phyloP scores from a whole-genome alignment of 2,113 vertebrate genomes.

The Menidia beryllina region DNA sequence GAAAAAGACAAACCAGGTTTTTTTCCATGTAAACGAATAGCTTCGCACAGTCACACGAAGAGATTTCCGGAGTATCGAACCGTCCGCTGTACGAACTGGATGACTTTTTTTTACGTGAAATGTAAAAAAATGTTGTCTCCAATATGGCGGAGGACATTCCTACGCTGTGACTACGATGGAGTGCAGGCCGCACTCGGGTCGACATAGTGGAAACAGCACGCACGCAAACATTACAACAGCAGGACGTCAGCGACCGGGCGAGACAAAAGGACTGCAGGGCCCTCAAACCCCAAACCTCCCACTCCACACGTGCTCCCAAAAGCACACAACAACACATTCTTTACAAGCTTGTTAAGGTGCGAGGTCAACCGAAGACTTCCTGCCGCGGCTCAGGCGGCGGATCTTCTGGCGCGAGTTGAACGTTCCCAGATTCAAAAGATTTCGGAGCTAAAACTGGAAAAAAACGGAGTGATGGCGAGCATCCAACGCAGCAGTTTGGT shows the following conservation, averaged over 20 bases:
- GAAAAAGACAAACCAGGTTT: conserved; percentile 4
- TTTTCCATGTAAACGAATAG: neutral
- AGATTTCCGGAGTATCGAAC: neutral
- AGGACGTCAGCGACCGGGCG: conserved; percentile 1
- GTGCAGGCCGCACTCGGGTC: conserved; percentile 14
- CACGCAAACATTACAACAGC: conserved; percentile 15
- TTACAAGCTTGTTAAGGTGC: conserved; percentile 49
- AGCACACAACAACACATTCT: conserved; percentile 24
- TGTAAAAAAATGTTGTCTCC: conserved; percentile 16
- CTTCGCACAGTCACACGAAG: neutral
- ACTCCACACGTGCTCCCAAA: neutral
- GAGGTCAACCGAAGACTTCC: conserved; percentile 58
- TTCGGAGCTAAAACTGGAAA: conserved; percentile 38
- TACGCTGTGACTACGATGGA: conserved; percentile 47
- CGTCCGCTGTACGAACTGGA: neutral
- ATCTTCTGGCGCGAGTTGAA: conserved; percentile 45
- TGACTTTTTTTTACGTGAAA: neutral
- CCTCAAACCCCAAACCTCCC: neutral
- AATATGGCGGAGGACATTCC: conserved; percentile 53
- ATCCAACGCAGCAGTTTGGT: neutral
- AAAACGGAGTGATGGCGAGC: conserved; percentile 33
- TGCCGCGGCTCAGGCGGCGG: conserved; percentile 27
- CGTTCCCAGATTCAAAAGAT: conserved; percentile 35
- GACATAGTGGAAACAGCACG: conserved; percentile 59
- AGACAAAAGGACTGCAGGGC: conserved; percentile 1